phyloP scores from a whole-genome alignment of 2,888 invertebrate genomes.

The Amphimallon solstitiale region DNA sequence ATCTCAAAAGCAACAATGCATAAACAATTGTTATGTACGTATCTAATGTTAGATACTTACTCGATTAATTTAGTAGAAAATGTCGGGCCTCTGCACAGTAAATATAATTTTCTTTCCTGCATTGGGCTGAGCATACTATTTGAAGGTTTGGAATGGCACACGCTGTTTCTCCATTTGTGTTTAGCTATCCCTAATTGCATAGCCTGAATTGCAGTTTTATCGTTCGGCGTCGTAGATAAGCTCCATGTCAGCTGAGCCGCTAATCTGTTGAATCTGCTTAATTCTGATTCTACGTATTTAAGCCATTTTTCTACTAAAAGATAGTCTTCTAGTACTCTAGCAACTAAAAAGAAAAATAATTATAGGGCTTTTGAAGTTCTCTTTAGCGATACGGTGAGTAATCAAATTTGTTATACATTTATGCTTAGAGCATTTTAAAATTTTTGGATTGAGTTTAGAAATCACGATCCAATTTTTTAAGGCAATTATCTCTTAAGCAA shows the following conservation, averaged over 20 bases:
- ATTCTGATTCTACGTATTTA: conserved; percentile 49
- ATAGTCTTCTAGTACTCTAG: not conserved
- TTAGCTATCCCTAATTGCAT: conserved; percentile 50
- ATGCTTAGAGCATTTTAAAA: no score
- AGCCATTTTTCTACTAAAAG: conserved; percentile 50
- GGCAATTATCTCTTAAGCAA: no score
- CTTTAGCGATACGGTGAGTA: no score
- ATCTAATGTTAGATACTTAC: conserved; percentile 60
- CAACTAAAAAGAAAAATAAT: not conserved
- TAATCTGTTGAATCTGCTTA: conserved; percentile 52
- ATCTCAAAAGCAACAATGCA: no score
- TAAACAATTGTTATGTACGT: no score
- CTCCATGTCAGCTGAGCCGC: conserved; percentile 55
- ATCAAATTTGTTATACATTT: no score
- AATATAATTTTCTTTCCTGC: conserved; percentile 67
- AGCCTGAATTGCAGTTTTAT: conserved; percentile 47
- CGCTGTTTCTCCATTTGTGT: conserved; percentile 58
- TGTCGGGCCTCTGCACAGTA: conserved; percentile 73
- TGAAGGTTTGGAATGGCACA: conserved; percentile 52
- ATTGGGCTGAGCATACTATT: conserved; percentile 45
- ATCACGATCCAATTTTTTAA: no score
- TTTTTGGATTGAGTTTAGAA: no score
- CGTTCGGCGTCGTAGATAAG: conserved; percentile 46
- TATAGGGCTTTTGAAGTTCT: no score
- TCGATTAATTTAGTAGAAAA: conserved; percentile 67